A percentile compares a stretch with the other conserved stretches of the same genome.
phyloP scores from a whole-genome alignment of 64 coral and sea anemone genomes.

The Platygyra sinensis region DNA sequence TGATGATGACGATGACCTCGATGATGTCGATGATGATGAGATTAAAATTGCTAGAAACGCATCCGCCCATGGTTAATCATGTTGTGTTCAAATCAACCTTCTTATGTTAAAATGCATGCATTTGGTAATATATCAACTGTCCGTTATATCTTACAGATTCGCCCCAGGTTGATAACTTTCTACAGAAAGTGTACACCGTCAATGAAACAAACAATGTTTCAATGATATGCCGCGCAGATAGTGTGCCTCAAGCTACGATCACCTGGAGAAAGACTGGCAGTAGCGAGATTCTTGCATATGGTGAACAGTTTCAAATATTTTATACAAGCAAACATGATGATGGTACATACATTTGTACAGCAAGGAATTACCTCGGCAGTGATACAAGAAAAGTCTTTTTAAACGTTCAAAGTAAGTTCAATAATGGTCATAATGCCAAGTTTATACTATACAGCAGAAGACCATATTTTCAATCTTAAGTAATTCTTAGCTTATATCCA shows the following conservation, averaged over 20 bases:
- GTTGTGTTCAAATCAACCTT: no score
- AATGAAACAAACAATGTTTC: conserved; percentile 51
- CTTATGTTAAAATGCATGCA: no score
- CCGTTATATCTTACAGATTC: conserved; percentile 14
- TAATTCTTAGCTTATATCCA: no score
- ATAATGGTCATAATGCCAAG: background rate
- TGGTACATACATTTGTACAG: conserved; percentile 67
- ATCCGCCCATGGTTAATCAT: no score
- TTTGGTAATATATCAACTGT: background rate
- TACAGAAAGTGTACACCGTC: conserved; percentile 1
- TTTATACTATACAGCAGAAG: background rate
- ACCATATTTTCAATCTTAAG: no score
- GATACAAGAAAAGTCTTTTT: conserved; percentile 29
- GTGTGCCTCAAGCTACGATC: conserved; percentile 61
- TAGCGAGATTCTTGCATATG: conserved; percentile 9
- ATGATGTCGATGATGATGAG: no score
- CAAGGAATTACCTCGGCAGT: conserved; percentile 59
- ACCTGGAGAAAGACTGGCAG: conserved; percentile 55
- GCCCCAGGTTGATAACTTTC: conserved; percentile 37
- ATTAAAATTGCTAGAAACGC: no score
- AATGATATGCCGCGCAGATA: conserved; percentile 63
- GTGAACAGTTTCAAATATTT: conserved; percentile 26
- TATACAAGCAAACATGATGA: conserved; percentile 48
- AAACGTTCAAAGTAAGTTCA: conserved; percentile 70
- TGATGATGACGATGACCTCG: no score